Base-by-base conservation (phyloP, 2,888 invertebrate species). In the Acrocera orbiculus region DNA sequence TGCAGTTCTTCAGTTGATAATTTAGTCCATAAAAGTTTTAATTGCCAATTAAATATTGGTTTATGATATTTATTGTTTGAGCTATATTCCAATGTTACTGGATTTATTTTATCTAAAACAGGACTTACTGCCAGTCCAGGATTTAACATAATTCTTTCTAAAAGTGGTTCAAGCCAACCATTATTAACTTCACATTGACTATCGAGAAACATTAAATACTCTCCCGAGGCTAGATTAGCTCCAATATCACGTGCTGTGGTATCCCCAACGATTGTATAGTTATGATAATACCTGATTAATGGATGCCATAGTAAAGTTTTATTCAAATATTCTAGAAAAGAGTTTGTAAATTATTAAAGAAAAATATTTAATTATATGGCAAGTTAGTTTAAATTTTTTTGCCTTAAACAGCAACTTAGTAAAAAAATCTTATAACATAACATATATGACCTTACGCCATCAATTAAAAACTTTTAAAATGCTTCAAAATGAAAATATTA, bases 21-120 rank as follows among this genome's bases (percentile, higher is more conserved):
- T 4, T 53, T 48, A 37, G 62, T 52, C 65, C 64, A 64, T 42
- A 59, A 60, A 43, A 62, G 64, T 42, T 62, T 58, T 31, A 66
- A 47, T 45, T 56, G 58, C 65, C 65, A 65, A 46, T 65, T 63
- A 47, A 66, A 65, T 4, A 63, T 61, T 42, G 63, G 63, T 49
- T 56, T 59, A 26, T 61, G 47, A 43, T 56, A 44, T 36, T 47
- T 44, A 23, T 53, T 50, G 28, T 51, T 51, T 16, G 43, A 39
- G 22, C 43, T 42, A 43, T 64, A 66, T 23, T 52, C 48, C 43
- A 64, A 52, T 28, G 57, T 61, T 33, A 47, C 45, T 5, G 51
- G 46, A 46, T 63, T 56, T 36, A 66, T 63, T 34, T 51, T 52
- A 44, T 66, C 65, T 36, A 65, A 47, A 13, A 63, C 49, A 4